Evolutionary conservation across 37 sponge, comb jelly and placozoan genomes (phyloP).

Genomic region (Axinella damicornis): DNA sequence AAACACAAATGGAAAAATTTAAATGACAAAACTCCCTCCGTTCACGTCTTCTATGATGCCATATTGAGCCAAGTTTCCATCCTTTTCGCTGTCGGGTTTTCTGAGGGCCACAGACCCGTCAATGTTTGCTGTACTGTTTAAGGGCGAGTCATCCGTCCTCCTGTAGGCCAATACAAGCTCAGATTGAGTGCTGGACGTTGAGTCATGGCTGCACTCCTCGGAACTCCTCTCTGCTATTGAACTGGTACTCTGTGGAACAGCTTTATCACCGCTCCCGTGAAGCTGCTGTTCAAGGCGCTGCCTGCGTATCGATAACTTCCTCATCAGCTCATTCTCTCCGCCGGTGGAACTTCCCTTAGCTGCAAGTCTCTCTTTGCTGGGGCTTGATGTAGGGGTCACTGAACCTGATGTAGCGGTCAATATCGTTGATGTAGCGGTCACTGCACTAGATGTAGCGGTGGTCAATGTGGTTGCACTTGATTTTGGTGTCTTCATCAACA

Average conservation of each 20-base stretch:
- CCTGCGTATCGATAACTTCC: constrained; percentile 32
- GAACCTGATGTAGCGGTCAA: no score
- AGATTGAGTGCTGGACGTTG: not conserved
- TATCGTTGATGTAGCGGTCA: no score
- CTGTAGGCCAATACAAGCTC: not conserved
- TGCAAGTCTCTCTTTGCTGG: no score
- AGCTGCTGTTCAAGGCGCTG: constrained; percentile 37
- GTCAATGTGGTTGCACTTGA: no score
- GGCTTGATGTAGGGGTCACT: no score
- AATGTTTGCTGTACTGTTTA: not conserved
- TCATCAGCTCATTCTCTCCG: constrained; percentile 35
- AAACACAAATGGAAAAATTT: no score
- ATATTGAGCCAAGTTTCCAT: constrained; percentile 43
- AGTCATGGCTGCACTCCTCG: not conserved
- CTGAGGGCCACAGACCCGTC: not conserved
- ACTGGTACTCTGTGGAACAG: not conserved
- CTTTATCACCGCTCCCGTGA: not conserved
- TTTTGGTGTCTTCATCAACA: no score
- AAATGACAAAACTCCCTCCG: constrained; percentile 40
- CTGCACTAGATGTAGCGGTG: no score
- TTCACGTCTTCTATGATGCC: constrained; percentile 46
- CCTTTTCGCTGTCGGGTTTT: not conserved
- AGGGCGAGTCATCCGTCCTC: not conserved
- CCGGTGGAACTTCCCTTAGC: not conserved
- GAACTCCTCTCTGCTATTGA: not conserved